Base-by-base conservation (phyloP, 2,888 invertebrate species). In the Elaeidobius kamerunicus region DNA sequence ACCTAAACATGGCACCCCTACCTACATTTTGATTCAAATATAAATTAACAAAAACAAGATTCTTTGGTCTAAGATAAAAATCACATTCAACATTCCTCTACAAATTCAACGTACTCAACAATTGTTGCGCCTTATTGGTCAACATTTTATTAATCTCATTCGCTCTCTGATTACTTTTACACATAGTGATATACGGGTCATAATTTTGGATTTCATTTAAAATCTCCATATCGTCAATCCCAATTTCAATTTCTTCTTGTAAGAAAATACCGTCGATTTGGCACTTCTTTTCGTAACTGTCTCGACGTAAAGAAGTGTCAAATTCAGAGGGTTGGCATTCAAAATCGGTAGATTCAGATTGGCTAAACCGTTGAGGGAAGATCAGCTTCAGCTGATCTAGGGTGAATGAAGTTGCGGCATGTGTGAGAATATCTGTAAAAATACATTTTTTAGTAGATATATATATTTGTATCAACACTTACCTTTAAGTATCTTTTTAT, bases 111-210 rank as follows among this genome's bases (percentile, higher is more conserved):
- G 73, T 73, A 56, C 69, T 69, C 44, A 74, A 59, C 50, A 82
- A 66, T 65, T 81, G 81, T 55, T 79, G 78, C 36, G 81, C 81
- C 20, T 81, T 82, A 5, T 78, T 77, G 60, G 78, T 78, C 38
- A 82, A 79, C 70, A 82, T 76, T 34, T 79, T 76, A 56, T 77
- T 76, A 44, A 82, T 73, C 55, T 82, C 80, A 62, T 81, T 78
- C 16, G 82, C 81, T 50, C 82, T 80, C 63, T 79, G 79, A 28
- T 79, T 78, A 55, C 80, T 78, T 48, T 79, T 80, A 36, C 77
- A 77, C 27, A 74, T 71, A 28, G 69, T 67, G n/a, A 77, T 67
- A 59, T 75, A 77, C 3, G 70, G 72, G 30, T 73, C 73, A 56
- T 74, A 74, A 54, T 72, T 68, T 49, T 72, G 71, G n/a, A 73